A percentile compares a stretch with the other conserved stretches of the same genome.
Conservation (phyloP, 2,797 vertebrate genomes). For the Picus viridis region DNA sequence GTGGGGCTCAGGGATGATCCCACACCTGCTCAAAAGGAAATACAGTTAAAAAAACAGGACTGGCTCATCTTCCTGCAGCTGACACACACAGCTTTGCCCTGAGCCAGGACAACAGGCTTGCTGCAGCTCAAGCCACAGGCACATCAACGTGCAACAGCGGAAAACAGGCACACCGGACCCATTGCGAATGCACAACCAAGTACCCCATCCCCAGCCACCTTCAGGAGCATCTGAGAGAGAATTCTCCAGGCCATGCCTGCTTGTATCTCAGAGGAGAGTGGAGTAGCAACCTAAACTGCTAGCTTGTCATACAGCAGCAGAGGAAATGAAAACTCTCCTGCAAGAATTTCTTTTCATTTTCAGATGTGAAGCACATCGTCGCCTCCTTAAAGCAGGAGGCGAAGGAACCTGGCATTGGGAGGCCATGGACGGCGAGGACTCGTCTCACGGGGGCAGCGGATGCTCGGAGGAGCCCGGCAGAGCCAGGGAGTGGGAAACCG, state of each 20-base stretch:
- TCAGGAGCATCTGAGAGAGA: not conserved
- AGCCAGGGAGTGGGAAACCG: rapidly evolving
- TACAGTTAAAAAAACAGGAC: not conserved
- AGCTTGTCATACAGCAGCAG: not conserved
- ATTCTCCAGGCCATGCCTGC: too few species aligned
- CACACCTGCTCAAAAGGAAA: not conserved
- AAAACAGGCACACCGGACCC: not conserved
- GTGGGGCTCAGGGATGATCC: not conserved
- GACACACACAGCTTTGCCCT: rapidly evolving
- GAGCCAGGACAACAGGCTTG: not conserved
- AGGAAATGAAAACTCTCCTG: not conserved
- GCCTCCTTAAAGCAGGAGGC: not conserved
- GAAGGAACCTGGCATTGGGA: not conserved
- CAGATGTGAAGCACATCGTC: too few species aligned
- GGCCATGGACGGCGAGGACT: not conserved
- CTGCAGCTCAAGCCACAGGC: not conserved
- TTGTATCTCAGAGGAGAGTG: not conserved
- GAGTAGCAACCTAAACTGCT: not conserved
- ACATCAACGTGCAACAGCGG: not conserved
- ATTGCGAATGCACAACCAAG: not conserved
- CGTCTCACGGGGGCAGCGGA: rapidly evolving
- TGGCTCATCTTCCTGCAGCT: not conserved
- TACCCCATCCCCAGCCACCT: not conserved
- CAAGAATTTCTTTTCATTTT: not conserved
- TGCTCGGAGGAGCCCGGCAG: not conserved